phyloP scores from a whole-genome alignment of 2,888 invertebrate genomes.

The Andrena trimmerana region DNA sequence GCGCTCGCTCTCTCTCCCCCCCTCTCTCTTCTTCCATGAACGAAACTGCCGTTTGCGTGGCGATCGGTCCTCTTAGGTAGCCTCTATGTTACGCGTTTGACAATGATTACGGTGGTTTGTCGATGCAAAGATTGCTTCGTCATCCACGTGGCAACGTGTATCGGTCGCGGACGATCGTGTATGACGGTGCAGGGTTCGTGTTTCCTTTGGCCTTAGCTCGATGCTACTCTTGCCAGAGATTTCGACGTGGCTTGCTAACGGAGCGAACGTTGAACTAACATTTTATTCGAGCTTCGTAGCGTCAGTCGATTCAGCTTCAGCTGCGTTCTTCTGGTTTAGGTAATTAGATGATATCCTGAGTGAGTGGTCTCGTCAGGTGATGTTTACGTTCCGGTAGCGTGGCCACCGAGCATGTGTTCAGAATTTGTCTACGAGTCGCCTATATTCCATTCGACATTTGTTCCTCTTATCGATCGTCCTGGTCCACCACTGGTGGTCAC shows the following conservation, averaged over 20 bases:
- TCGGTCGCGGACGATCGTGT: slow-evolving; percentile 49
- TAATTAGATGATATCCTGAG: neutral
- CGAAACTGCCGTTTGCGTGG: slow-evolving; percentile 12
- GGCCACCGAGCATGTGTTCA: slow-evolving; percentile 13
- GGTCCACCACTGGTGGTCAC: neutral
- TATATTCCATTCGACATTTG: slow-evolving; percentile 39
- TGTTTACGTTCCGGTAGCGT: neutral
- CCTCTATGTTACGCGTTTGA: slow-evolving; percentile 67
- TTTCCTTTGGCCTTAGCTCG: slow-evolving; percentile 29
- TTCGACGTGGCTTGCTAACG: neutral
- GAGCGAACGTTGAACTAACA: neutral
- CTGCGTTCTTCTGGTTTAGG: no score
- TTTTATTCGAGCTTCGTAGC: no score
- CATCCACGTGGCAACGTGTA: slow-evolving; percentile 42
- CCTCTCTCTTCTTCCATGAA: neutral
- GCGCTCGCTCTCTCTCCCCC: slow-evolving; percentile 4
- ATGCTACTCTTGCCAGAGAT: neutral
- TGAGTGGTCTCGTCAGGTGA: neutral
- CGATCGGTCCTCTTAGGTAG: slow-evolving; percentile 2
- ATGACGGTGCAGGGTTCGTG: slow-evolving; percentile 46
- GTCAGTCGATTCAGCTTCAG: no score
- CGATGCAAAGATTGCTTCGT: slow-evolving; percentile 66
- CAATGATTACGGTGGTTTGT: slow-evolving; percentile 69
- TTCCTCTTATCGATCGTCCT: slow-evolving; percentile 47
- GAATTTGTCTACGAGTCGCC: slow-evolving; percentile 10